Conservation (phyloP, 2,797 vertebrate genomes). For the Myoxocephalus aenaeus region DNA sequence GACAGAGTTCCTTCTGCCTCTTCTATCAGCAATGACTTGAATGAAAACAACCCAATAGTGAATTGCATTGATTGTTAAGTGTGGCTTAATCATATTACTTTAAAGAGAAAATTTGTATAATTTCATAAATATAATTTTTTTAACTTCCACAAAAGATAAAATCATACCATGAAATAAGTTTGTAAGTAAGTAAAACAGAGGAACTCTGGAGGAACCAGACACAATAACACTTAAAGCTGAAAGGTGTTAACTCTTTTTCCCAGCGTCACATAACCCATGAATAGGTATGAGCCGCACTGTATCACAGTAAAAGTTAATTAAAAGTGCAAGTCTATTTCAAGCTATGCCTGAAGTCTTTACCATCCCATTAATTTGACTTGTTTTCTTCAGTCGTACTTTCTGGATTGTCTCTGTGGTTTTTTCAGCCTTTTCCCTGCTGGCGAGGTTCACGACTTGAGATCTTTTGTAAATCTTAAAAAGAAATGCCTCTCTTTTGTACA, state of each 20-base stretch:
- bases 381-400: slow-evolving; percentile 67
- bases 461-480: slow-evolving; percentile 62
- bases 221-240: slow-evolving; percentile 9
- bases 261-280: slow-evolving; percentile 62
- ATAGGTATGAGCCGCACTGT: slow-evolving; percentile 72
- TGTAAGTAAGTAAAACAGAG: slow-evolving; percentile 12
- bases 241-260: slow-evolving; percentile 53
- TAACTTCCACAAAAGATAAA: not conserved
- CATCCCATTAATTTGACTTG: slow-evolving; percentile 79
- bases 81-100: not conserved
- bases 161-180: not conserved
- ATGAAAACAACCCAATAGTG: not conserved
- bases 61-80: slow-evolving; percentile 15
- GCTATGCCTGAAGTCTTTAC: slow-evolving; percentile 74
- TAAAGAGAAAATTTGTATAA: not conserved
- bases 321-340: slow-evolving; percentile 72
- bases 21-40: not conserved
- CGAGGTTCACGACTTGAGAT: slow-evolving; percentile 42
- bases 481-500: slow-evolving; percentile 41
- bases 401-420: slow-evolving; percentile 51
- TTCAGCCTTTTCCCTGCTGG: slow-evolving; percentile 55
- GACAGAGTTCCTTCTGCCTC: not conserved
- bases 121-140: not conserved
- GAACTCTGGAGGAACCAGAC: slow-evolving; percentile 2
- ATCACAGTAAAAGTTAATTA: slow-evolving; percentile 74